Base-by-base conservation (phyloP, 2,113 vertebrate species). In the Tachuris rubrigastra region DNA sequence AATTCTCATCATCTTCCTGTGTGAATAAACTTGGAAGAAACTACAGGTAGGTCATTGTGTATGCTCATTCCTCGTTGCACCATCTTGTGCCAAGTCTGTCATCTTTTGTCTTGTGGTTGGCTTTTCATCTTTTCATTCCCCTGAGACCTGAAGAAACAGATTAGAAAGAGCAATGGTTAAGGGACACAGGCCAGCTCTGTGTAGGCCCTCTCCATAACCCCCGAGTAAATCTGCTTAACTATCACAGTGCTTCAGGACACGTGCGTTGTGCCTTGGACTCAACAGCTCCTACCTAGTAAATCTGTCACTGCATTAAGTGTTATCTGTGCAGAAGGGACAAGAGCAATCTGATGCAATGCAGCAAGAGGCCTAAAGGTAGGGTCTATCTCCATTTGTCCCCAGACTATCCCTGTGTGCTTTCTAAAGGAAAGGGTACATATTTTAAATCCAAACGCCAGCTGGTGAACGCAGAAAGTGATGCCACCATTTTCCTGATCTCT, bases 241-340 rank as follows among this genome's bases (percentile, higher is more conserved):
- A n/a, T 35, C 16, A 3, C 74, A 14, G 60, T 67, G 52, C 87
- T 74, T 21, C 58, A 16, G 71, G 90, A 41, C 41, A 31, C 0
- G 33, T 82, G 73, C 72, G n/a, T 22, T 12, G 14, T 59, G 41
- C 58, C 35, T 78, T 58, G 39, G 20, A 27, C 87, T 85, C 78
- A 44, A 6, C 66, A 67, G 49, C 77, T 74, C 39, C 58, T n/a
- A 7, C 67, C 18, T 7, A 22, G 44, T n/a, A 71, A 85, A 93
- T 53, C 88, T 4, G 0, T 87, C 15, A 1, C 82, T 41, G n/a
- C 31, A 11, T 60, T 46, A 27, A 75, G 46, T 0, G 0, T 49
- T 49, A 27, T 30, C 79, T 65, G 20, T 46, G 44, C 15, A 41
- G 62, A 73, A 73, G 44, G n/a, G 33, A 42, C 25, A 75, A 74